These are phyloP conservation scores for Cardinalis cardinalis DNA, from an alignment of 2,113 vertebrate genomes.

Conservation along the genomic window DNA sequence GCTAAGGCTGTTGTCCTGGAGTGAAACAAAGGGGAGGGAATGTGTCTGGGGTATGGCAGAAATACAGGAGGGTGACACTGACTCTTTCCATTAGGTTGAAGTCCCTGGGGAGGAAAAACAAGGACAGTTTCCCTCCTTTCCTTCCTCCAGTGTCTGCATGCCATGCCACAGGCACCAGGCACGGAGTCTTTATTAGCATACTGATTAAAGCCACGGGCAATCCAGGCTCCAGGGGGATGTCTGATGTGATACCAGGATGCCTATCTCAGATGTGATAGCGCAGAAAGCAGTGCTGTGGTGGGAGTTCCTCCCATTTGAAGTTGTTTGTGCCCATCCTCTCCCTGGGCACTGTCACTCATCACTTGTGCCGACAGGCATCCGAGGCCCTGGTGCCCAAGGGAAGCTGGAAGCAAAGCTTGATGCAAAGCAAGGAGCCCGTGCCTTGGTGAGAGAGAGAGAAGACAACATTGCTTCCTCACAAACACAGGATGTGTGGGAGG, in stretches of 20 bases:
- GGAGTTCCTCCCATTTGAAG: not conserved
- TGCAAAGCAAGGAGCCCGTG: not conserved
- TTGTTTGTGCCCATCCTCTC: not conserved
- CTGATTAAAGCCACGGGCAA: slow-evolving; percentile 42
- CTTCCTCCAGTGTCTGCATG: not conserved
- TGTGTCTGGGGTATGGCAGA: not conserved
- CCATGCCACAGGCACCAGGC: not conserved
- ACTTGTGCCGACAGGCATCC: not conserved
- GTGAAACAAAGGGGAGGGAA: slow-evolving; percentile 10
- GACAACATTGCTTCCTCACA: fast-evolving
- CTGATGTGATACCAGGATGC: not conserved
- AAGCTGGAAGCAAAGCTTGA: not conserved
- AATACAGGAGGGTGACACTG: not conserved
- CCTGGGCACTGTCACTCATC: not conserved
- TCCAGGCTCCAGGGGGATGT: slow-evolving; percentile 1
- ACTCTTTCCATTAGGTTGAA: not conserved
- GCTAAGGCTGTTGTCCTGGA: not conserved
- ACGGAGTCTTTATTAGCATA: slow-evolving; percentile 41
- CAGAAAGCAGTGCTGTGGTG: not conserved
- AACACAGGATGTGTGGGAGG: not conserved
- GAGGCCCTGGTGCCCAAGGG: not conserved
- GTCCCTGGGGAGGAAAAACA: not conserved
- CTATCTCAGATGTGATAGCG: not conserved
- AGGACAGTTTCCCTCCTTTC: not conserved
- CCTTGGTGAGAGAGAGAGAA: not conserved